Percentiles rank a stretch among this genome's conserved stretches.
Evolutionary conservation across 2,888 invertebrate genomes (phyloP).

Genomic region (Noctua comes): DNA sequence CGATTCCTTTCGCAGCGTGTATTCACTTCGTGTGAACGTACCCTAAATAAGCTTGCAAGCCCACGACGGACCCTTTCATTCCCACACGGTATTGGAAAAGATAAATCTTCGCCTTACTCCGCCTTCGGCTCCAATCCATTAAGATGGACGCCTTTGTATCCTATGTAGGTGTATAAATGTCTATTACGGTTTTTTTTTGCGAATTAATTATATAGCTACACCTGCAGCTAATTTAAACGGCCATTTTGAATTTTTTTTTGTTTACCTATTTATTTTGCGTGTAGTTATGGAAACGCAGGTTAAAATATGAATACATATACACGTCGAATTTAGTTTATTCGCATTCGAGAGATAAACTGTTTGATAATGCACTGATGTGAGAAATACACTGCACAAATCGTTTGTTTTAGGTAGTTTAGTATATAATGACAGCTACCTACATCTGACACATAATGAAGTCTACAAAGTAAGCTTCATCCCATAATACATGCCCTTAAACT

Average conservation of each 20-base stretch:
- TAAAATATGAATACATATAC: neutral
- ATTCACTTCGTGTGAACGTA: slow-evolving; percentile 29
- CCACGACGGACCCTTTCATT: slow-evolving; percentile 73
- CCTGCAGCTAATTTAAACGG: neutral
- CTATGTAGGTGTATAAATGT: slow-evolving; percentile 19
- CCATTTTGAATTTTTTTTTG: neutral
- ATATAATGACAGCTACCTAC: slow-evolving; percentile 15
- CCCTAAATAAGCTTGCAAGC: slow-evolving; percentile 64
- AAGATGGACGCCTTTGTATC: slow-evolving; percentile 68
- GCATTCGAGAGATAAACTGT: neutral
- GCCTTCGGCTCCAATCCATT: slow-evolving; percentile 82
- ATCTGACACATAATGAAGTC: slow-evolving; percentile 34
- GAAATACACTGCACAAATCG: neutral
- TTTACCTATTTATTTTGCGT: neutral
- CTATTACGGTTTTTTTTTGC: neutral
- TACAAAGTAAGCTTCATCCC: slow-evolving; percentile 78
- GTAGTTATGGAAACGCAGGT: neutral
- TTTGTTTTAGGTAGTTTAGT: neutral
- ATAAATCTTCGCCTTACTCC: slow-evolving; percentile 86
- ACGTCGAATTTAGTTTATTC: neutral
- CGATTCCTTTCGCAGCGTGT: neutral
- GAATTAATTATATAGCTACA: slow-evolving; percentile 6
- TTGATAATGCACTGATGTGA: neutral
- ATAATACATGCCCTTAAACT: slow-evolving; percentile 71
- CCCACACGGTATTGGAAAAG: slow-evolving; percentile 86